A percentile compares a stretch with the other conserved stretches of the same genome.
Conservation (phyloP, 1,140 invertebrate species). For the Rhysida immarginata region DNA sequence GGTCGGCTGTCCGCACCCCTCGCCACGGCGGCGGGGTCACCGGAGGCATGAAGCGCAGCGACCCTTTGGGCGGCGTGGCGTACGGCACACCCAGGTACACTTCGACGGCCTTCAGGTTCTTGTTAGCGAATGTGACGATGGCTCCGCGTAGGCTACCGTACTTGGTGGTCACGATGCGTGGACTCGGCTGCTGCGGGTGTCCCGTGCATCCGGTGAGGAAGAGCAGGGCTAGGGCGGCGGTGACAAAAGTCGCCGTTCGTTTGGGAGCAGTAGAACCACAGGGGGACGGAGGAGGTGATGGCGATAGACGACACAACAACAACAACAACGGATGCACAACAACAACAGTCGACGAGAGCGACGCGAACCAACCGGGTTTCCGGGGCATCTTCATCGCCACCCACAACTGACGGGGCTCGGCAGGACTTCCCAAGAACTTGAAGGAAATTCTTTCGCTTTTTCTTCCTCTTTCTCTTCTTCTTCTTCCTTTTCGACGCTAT, state of each 20-base stretch:
- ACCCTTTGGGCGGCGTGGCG: conserved; percentile 56
- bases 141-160: conserved; percentile 32
- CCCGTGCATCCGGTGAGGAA: not conserved
- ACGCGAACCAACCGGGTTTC: not conserved
- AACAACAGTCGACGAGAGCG: not conserved
- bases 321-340: not conserved
- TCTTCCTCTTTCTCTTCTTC: too few relatives aligned
- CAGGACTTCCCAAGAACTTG: too few relatives aligned
- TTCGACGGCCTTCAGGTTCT: conserved; percentile 25
- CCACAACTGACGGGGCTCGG: too few relatives aligned
- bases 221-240: not conserved
- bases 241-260: not conserved
- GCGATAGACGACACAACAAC: not conserved
- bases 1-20: conserved; percentile 53
- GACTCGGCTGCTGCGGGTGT: conserved; percentile 25
- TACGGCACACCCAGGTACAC: conserved; percentile 54
- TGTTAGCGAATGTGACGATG: conserved; percentile 17
- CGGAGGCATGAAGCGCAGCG: conserved; percentile 51
- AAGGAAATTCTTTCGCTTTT: too few relatives aligned
- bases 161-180: conserved; percentile 45
- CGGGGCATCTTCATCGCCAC: too few relatives aligned
- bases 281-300: not conserved
- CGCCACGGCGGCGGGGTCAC: conserved; percentile 48
- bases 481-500: too few relatives aligned
- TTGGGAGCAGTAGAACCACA: too few relatives aligned